These are phyloP conservation scores for Columbina picui DNA, from an alignment of 2,113 vertebrate genomes.

Conservation along the genomic window DNA sequence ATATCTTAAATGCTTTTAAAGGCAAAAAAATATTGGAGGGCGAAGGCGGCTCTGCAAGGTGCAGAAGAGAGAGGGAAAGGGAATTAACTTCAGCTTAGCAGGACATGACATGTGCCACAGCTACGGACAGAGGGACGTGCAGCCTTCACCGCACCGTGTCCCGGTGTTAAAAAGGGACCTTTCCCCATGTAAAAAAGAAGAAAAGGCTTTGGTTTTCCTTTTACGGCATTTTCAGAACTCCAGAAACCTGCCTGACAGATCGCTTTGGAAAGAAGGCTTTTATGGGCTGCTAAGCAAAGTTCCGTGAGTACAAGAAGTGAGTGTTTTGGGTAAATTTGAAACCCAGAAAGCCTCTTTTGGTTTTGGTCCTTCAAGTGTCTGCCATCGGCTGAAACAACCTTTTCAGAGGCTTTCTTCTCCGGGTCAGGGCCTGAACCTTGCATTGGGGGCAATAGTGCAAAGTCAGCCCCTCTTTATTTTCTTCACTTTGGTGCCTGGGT, in stretches of 20 bases:
- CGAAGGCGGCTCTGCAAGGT: background rate
- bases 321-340: background rate
- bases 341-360: background rate
- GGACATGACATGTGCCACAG: rapidly evolving
- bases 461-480: background rate
- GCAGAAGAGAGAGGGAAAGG: background rate
- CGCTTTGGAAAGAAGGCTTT: background rate
- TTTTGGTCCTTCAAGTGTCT: background rate
- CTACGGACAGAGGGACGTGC: background rate
- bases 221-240: background rate
- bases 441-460: rapidly evolving
- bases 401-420: background rate
- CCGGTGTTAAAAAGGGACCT: background rate
- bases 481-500: background rate
- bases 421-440: background rate
- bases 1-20: background rate
- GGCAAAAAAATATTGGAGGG: background rate
- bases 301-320: background rate
- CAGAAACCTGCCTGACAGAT: background rate
- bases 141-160: background rate
- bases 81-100: background rate
- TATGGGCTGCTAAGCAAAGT: background rate
- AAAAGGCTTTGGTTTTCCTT: background rate
- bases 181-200: background rate
- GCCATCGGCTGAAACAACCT: background rate